Evolutionary conservation across 2,888 invertebrate species (phyloP).

Genomic region (Eristalinus aeneus): DNA sequence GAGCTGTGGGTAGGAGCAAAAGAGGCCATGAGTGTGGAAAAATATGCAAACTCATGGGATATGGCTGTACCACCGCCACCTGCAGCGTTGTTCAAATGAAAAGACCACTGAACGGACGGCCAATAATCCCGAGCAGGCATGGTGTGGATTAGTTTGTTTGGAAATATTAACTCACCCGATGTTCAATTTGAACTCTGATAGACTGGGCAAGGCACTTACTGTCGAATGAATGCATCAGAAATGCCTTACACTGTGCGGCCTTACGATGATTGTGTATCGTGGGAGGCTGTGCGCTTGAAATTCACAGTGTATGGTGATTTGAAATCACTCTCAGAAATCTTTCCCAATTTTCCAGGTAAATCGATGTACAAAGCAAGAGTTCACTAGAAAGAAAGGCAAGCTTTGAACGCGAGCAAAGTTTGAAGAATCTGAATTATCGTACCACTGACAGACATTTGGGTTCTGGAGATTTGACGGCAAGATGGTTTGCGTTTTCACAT

Average conservation of each 20-base stretch:
- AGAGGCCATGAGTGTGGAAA: not conserved
- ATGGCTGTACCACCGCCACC: not conserved
- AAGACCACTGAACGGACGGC: not conserved
- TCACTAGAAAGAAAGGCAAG: too few relatives aligned
- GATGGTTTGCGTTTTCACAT: too few relatives aligned
- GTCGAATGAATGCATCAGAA: not conserved
- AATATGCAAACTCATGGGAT: not conserved
- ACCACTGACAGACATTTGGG: too few relatives aligned
- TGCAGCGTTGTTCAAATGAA: not conserved
- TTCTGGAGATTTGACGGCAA: too few relatives aligned
- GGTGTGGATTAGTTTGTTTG: not conserved
- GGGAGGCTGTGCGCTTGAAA: not conserved
- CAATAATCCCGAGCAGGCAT: not conserved
- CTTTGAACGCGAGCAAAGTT: too few relatives aligned
- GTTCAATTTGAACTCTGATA: not conserved
- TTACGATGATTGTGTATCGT: not conserved
- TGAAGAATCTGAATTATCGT: too few relatives aligned
- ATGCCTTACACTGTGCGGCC: not conserved
- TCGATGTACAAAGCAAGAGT: not conserved
- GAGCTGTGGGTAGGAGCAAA: not conserved
- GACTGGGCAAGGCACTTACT: not conserved
- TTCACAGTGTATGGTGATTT: not conserved
- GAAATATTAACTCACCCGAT: not conserved
- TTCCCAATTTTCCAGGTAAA: not conserved
- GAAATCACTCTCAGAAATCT: not conserved